phyloP scores from a whole-genome alignment of 1,140 invertebrate species.

The Araneus ventricosus region DNA sequence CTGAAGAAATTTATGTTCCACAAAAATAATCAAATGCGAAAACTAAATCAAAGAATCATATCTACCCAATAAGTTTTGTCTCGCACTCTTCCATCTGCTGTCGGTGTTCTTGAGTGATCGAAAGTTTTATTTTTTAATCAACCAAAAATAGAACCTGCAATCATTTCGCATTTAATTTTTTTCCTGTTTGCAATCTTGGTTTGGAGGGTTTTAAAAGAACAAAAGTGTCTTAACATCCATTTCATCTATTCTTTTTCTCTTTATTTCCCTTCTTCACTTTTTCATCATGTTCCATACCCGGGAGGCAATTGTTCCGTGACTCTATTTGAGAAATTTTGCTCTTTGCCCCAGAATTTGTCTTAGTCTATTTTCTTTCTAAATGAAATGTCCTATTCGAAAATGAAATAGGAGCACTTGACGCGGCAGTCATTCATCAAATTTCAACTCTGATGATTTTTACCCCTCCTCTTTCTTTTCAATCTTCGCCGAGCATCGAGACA shows the following conservation, averaged over 20 bases:
- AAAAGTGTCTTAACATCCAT: conserved; percentile 63
- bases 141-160: conserved; percentile 50
- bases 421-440: conserved; percentile 66
- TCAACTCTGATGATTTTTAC: conserved; percentile 50
- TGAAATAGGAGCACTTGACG: conserved; percentile 70
- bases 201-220: conserved; percentile 45
- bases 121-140: conserved; percentile 43
- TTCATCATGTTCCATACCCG: conserved; percentile 64
- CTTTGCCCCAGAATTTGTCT: conserved; percentile 61
- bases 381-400: conserved; percentile 73
- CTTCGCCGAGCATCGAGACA: background rate
- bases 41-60: too few species aligned
- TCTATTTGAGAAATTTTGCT: conserved; percentile 72
- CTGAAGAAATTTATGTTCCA: too few species aligned
- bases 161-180: conserved; percentile 59
- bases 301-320: conserved; percentile 62
- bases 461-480: conserved; percentile 34
- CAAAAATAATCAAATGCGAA: too few species aligned
- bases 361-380: conserved; percentile 68
- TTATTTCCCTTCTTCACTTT: conserved; percentile 52
- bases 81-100: background rate
- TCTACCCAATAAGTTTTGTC: too few species aligned
- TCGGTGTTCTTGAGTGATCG: conserved; percentile 31
- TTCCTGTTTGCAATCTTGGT: conserved; percentile 3
- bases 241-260: conserved; percentile 55